Evolutionary conservation across 2,888 invertebrate genomes (phyloP).

Genomic region (Brachyptera risi): DNA sequence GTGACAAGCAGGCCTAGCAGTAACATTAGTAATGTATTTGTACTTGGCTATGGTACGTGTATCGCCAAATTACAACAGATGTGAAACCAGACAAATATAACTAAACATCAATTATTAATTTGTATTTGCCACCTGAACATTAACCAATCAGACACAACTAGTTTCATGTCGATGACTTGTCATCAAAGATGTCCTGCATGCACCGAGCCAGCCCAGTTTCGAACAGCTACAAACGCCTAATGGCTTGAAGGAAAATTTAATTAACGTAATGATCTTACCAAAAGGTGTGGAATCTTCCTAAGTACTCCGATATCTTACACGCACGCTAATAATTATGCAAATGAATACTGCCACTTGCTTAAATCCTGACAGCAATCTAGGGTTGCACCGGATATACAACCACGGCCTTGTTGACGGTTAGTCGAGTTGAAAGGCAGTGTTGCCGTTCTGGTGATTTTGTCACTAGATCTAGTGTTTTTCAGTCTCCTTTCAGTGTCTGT

Average conservation of each 20-base stretch:
- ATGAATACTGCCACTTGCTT: not conserved
- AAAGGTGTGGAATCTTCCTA: not conserved
- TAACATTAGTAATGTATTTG: too few species aligned
- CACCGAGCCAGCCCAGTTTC: not conserved
- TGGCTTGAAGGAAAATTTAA: too few species aligned
- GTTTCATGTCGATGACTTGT: constrained; percentile 12
- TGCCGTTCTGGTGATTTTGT: too few species aligned
- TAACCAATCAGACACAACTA: not conserved
- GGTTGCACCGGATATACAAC: not conserved
- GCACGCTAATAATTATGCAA: not conserved
- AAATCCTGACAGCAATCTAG: not conserved
- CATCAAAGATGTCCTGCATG: not conserved
- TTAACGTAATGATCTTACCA: not conserved
- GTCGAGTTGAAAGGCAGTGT: too few species aligned
- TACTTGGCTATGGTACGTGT: too few species aligned
- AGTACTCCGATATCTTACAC: not conserved
- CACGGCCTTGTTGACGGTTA: not conserved
- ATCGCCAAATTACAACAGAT: too few species aligned
- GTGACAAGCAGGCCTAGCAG: too few species aligned
- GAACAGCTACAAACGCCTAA: not conserved
- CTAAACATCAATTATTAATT: too few species aligned
- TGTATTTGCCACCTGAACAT: too few species aligned
- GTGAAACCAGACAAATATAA: too few species aligned
- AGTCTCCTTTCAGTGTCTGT: too few species aligned
- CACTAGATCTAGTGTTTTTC: too few species aligned